phyloP scores from a whole-genome alignment of 1,140 invertebrate genomes.

The Andricus grossulariae region DNA sequence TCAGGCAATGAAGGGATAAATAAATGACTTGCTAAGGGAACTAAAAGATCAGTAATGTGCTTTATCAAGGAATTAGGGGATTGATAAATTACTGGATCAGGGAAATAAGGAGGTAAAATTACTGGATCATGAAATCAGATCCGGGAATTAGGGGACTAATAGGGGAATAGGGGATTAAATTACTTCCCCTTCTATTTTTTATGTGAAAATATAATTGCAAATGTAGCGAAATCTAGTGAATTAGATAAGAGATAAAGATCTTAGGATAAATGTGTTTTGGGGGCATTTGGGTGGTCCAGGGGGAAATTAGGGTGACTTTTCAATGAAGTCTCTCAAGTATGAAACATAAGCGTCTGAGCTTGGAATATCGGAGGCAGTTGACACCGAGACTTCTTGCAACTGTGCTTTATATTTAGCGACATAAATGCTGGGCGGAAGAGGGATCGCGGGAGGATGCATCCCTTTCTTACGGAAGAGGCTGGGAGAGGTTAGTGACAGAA shows the following conservation, averaged over 20 bases:
- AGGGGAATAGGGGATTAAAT: no score
- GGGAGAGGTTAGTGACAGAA: slow-evolving; percentile 30
- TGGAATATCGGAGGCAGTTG: slow-evolving; percentile 18
- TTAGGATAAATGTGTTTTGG: background rate
- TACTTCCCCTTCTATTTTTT: no score
- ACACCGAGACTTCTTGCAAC: slow-evolving; percentile 46
- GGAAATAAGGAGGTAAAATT: no score
- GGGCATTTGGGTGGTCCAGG: background rate
- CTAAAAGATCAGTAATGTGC: no score
- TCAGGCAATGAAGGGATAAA: no score
- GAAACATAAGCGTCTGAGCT: slow-evolving; percentile 16
- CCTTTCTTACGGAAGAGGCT: slow-evolving; percentile 41
- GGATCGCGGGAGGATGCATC: slow-evolving; percentile 53
- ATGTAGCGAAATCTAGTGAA: no score
- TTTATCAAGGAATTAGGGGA: no score
- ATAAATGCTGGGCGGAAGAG: slow-evolving; percentile 49
- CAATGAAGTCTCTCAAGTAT: background rate
- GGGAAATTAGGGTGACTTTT: slow-evolving; percentile 14
- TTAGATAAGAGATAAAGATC: slow-evolving; percentile 32
- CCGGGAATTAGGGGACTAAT: no score
- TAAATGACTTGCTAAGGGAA: no score
- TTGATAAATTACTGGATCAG: no score
- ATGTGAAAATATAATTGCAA: no score
- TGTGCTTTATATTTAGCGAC: slow-evolving; percentile 70
- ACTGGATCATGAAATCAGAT: no score